These are phyloP conservation scores for Anoplius nigerrimus DNA, from an alignment of 2,888 invertebrate species.

Conservation along the genomic window DNA sequence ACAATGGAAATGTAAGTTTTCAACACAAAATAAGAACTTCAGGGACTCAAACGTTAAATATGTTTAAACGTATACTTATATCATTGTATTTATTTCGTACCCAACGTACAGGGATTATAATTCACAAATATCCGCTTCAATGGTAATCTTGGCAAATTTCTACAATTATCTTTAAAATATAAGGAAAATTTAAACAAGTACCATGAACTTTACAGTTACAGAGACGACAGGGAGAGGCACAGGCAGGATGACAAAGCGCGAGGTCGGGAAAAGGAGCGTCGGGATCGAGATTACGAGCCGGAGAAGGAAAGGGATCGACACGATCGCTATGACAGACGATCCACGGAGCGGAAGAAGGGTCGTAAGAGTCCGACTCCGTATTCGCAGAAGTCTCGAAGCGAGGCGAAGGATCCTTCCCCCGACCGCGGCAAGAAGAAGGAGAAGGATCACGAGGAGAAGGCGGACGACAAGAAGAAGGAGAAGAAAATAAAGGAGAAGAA, in stretches of 20 bases:
- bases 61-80: too few species aligned
- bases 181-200: neutral
- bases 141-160: too few species aligned
- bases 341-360: constrained; percentile 68
- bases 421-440: constrained; percentile 77
- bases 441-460: constrained; percentile 75
- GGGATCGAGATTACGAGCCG: constrained; percentile 65
- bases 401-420: constrained; percentile 71
- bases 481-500: constrained; percentile 75
- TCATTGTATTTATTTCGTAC: too few species aligned
- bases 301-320: constrained; percentile 75
- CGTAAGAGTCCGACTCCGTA: constrained; percentile 72
- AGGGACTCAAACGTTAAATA: too few species aligned
- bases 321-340: constrained; percentile 72
- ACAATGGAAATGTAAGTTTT: too few species aligned
- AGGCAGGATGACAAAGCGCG: constrained; percentile 73
- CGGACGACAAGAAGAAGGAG: constrained; percentile 75
- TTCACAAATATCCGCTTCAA: too few species aligned
- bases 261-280: constrained; percentile 72
- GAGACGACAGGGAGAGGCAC: constrained; percentile 73
- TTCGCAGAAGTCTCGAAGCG: constrained; percentile 69
- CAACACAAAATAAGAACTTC: too few species aligned
- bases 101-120: too few species aligned
- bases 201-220: constrained; percentile 54
- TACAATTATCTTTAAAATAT: neutral